Evolutionary conservation across 2,888 invertebrate species (phyloP).

Genomic region (Leptothorax acervorum): DNA sequence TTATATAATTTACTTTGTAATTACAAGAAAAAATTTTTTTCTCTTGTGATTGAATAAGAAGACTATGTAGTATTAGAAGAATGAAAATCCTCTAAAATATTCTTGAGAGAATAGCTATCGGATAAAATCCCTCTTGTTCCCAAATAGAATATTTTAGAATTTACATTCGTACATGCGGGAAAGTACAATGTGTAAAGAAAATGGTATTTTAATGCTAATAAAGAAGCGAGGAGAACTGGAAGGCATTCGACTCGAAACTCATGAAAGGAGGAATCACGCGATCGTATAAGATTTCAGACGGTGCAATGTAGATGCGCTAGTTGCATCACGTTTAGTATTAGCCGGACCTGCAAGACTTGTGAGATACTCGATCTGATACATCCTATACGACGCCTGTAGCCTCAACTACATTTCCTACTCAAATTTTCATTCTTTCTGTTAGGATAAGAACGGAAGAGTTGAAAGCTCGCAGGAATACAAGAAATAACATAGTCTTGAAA

Average conservation of each 20-base stretch:
- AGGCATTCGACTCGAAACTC: constrained; percentile 55
- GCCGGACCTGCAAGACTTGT: neutral
- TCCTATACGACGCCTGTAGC: neutral
- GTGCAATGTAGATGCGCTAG: constrained; percentile 60
- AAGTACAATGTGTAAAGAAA: constrained; percentile 46
- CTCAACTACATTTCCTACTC: neutral
- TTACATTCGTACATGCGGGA: constrained; percentile 6
- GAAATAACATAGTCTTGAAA: neutral
- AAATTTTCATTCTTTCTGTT: neutral
- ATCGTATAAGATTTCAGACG: constrained; percentile 70
- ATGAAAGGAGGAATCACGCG: constrained; percentile 69
- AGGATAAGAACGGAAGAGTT: neutral
- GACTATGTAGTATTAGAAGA: neutral
- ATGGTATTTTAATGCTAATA: constrained; percentile 66
- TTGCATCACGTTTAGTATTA: constrained; percentile 26
- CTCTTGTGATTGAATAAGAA: neutral
- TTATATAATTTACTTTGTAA: neutral
- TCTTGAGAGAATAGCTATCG: neutral
- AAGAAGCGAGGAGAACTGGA: constrained; percentile 49
- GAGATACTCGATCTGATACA: constrained; percentile 13
- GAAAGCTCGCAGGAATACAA: neutral
- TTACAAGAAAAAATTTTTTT: neutral
- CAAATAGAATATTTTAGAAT: constrained; percentile 5
- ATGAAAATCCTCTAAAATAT: neutral
- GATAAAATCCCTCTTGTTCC: neutral